Base-by-base conservation (phyloP, 2,113 vertebrate genomes). In the Oostethus manadensis region DNA sequence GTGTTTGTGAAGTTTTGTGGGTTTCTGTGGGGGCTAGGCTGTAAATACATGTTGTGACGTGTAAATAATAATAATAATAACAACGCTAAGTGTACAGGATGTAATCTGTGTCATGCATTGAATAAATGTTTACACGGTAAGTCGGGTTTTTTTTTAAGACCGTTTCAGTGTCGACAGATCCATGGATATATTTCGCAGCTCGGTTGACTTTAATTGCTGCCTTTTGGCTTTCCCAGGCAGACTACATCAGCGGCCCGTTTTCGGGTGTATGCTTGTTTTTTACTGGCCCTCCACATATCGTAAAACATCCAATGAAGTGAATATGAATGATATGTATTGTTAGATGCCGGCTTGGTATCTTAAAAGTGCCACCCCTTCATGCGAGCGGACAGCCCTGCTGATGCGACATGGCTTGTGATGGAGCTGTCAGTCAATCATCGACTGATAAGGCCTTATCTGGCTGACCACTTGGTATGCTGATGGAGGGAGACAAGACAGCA, bases 31-130 rank as follows among this genome's bases (percentile, higher is more conserved):
- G 51, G 54, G 56, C 69, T 42, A 20, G 48, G 29, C 38, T 73
- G 66, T 79, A 64, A 60, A 77, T 73, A 59, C 63, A 77, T 75
- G 56, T 71, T 18, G 65, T 56, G 70, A 62, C n/a, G 60, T 77
- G 38, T 59, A 64, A 21, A 29, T 58, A 48, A 48, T 11, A 48
- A 48, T 20, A 55, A 55, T 63, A 43, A 66, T 65, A 65, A 63
- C 70, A 72, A 65, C 63, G 64, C 46, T 74, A 69, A 20, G 59
- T 42, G 38, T 62, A 88, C 90, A 90, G 88, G 92, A 89, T 97
- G 93, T 94, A 94, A 95, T 92, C 89, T 74, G 87, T 95, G 92
- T 95, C 91, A 92, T 92, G 92, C 79, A 93, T 91, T 92, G 85
- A 95, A 97, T 98, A 97, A 97, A 96, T 74, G 71, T 56, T 70